Base-by-base conservation (phyloP, 2,888 invertebrate species). In the Cinara cedri region DNA sequence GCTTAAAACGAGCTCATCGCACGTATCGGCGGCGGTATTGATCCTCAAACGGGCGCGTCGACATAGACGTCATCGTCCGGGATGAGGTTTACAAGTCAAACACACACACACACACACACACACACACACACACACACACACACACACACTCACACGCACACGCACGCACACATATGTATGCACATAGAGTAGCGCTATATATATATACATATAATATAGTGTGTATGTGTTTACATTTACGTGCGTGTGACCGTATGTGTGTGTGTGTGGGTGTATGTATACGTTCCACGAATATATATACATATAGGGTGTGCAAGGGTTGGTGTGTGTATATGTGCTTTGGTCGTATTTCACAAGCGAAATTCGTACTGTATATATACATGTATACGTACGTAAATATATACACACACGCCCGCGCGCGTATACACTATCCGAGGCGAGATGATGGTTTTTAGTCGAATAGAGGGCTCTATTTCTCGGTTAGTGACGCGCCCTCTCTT, bases 61-160 rank as follows among this genome's bases (percentile, higher is more conserved):
- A 19, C 13, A 65, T 65, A 65, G 54, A 74, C 63, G 74, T 74
- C 74, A 65, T 74, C 74, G 54, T 65, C 74, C 63, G 51, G 74
- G 74, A 74, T 44, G 63, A 74, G 78, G 78, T 62, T 49, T 78
- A 78, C 60, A 60, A 78, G 70, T 68, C 60, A 78, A 78, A 78
- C 68, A 68, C 14, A 55, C 19, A 57, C 21, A 44, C 65, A 19
- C 44, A 19, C 44, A n/a, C 60, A n/a, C 34, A n/a, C 10, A 42
- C n/a, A 42, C 62, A 26, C 26, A 60, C 1, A 60, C 55, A 24
- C 14, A 51, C 51, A 55, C 13, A 55, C 55, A 55, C 9, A 21
- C 21, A 11, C 8, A 57, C 44, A 44, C 44, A 44, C 44, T 8
- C 44, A 10, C 44, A 44, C 44, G 44, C 44, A 44, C 44, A 44